Evolutionary conservation across 2,113 vertebrate species (phyloP), one percentile per base, ranked within the genome.

Genomic region (Cettia cetti): DNA sequence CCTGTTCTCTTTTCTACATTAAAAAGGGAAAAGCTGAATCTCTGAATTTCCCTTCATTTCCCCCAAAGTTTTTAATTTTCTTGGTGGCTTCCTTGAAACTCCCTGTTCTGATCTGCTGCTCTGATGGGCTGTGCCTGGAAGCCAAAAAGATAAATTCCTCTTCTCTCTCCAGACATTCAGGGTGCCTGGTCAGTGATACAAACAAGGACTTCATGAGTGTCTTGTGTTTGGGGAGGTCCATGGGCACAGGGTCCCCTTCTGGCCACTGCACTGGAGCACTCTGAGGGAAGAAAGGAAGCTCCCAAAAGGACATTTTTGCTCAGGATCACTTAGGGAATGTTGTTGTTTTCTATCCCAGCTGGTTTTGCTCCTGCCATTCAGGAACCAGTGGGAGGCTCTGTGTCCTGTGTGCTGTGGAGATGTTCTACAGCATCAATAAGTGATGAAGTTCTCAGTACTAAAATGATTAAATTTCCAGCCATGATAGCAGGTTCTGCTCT

Each of bases 171-270:
- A 47, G 57, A 24, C 8, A 30, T n/a, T 24, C 39, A 35, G n/a
- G 31, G 7, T 53, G 37, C 13, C 23, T 40, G 37, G 7, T n/a
- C n/a, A 17, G 44, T 8, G 85, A 39, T 57, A 42, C 26, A 44
- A 81, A 23, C 20, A 49, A 14, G 37, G 49, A 22, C 16, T 14
- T 60, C 1, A 0, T 0, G 15, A 40, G 23, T 6, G 16, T 26
- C 14, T 23, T 6, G 6, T 31, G 30, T 59, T 66, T 66, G 74
- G 22, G 27, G n/a, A 44, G 37, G 8, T 31, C n/a, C 20, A 33
- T 3, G 56, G 84, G 39, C 26, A 2, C 33, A 7, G 6, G 37
- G 33, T n/a, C 31, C 13, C 31, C 19, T 21, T 12, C 27, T 4
- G 49, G 20, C 11, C 49, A 7, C 49, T 11, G 15, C 9, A 7